Conservation (phyloP, 1,140 invertebrate genomes). For the Maconellicoccus hirsutus region DNA sequence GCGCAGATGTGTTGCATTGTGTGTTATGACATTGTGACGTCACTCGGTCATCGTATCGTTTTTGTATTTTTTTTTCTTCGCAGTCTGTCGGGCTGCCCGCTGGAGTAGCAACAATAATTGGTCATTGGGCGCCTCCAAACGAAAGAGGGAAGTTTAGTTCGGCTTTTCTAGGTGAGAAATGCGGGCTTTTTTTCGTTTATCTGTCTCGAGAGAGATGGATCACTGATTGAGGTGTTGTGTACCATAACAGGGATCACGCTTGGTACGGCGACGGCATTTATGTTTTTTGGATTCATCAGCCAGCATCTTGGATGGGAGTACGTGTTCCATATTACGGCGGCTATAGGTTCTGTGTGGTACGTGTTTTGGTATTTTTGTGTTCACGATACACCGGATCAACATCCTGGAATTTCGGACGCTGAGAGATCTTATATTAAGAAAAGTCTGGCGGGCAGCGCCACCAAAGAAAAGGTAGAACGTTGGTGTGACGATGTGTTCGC, state of each 20-base stretch:
- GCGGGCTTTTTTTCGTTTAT: no score
- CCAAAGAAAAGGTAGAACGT: neutral
- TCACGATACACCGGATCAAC: slow-evolving; percentile 60
- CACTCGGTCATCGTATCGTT: no score
- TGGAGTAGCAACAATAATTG: neutral
- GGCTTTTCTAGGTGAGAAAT: neutral
- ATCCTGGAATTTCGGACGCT: slow-evolving; percentile 59
- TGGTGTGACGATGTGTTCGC: no score
- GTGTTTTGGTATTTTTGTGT: slow-evolving; percentile 58
- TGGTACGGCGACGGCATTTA: slow-evolving; percentile 55
- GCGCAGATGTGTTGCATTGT: no score
- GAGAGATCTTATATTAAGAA: slow-evolving; percentile 38
- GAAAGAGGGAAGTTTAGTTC: neutral
- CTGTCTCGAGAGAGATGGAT: no score
- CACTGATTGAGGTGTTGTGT: no score
- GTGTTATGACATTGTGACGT: no score
- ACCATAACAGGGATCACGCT: slow-evolving; percentile 52
- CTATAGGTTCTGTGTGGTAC: slow-evolving; percentile 62
- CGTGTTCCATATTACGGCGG: slow-evolving; percentile 59
- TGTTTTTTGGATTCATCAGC: slow-evolving; percentile 53
- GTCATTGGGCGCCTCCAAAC: neutral
- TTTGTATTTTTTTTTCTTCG: neutral
- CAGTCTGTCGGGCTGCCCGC: neutral
- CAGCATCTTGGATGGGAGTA: slow-evolving; percentile 54
- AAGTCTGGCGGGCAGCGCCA: neutral